A percentile compares a stretch with the other conserved stretches of the same genome.
Evolutionary conservation across 2,888 invertebrate genomes (phyloP).

Genomic region (Phytoseiulus persimilis): DNA sequence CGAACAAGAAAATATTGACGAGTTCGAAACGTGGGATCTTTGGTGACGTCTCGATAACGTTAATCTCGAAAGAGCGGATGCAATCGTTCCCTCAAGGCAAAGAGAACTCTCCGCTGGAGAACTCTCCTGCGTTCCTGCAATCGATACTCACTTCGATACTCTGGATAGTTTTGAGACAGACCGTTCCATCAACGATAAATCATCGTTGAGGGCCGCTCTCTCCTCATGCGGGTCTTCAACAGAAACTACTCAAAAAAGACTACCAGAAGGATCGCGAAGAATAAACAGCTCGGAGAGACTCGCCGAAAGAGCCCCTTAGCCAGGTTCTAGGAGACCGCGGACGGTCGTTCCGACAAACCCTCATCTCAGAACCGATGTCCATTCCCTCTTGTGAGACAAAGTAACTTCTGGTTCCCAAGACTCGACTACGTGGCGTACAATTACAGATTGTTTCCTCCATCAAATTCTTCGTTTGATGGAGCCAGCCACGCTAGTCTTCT

Average conservation of each 20-base stretch:
- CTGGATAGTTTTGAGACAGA: not conserved
- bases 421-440: not conserved
- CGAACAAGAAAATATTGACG: not conserved
- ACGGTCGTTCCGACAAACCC: not conserved
- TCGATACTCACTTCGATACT: not conserved
- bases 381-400: not conserved
- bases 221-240: not conserved
- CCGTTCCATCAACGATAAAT: too few species aligned
- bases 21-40: not conserved
- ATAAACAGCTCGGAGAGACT: not conserved
- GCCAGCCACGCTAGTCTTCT: not conserved
- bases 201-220: not conserved
- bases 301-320: not conserved
- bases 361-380: not conserved
- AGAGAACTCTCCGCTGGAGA: too few species aligned
- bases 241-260: not conserved
- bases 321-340: not conserved
- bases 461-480: not conserved
- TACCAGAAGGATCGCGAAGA: not conserved
- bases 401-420: not conserved
- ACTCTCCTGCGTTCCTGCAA: not conserved
- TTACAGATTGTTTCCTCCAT: not conserved
- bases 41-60: too few species aligned
- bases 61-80: too few species aligned
- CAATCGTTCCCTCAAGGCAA: too few species aligned